phyloP scores from a whole-genome alignment of 2,888 invertebrate species.

The Rhagonycha fulva region DNA sequence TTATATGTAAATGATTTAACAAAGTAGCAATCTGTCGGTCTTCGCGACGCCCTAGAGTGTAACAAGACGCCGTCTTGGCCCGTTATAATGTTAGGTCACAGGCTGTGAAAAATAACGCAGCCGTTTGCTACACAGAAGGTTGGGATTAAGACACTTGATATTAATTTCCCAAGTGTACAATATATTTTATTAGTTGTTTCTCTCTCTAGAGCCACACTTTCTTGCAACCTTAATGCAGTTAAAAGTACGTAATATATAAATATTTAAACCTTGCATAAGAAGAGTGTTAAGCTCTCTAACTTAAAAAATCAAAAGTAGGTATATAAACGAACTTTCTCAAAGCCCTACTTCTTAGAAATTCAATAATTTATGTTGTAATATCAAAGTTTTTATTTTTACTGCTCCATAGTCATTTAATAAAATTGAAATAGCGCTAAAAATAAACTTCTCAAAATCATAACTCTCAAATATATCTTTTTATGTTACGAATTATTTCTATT shows the following conservation, averaged over 20 bases:
- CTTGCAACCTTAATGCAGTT: conserved; percentile 53
- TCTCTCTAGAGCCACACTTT: conserved; percentile 50
- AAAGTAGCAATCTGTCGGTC: conserved; percentile 36
- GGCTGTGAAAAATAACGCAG: conserved; percentile 54
- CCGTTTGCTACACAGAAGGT: conserved; percentile 54
- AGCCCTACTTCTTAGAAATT: conserved; percentile 35
- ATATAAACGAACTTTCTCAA: conserved; percentile 30
- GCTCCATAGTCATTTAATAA: conserved; percentile 13
- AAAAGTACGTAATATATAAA: conserved; percentile 52
- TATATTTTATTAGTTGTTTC: conserved; percentile 58
- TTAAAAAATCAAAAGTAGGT: conserved; percentile 33
- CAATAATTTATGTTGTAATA: conserved; percentile 37
- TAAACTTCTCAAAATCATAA: background rate
- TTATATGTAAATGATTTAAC: conserved; percentile 47
- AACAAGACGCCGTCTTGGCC: conserved; percentile 48
- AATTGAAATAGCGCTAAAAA: background rate
- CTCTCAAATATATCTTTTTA: background rate
- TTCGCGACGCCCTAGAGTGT: conserved; percentile 38
- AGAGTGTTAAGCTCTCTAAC: conserved; percentile 36
- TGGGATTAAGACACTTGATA: conserved; percentile 58
- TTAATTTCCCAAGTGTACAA: conserved; percentile 58
- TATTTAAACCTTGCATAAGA: conserved; percentile 45
- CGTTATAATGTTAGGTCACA: conserved; percentile 53
- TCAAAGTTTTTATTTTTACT: conserved; percentile 34
- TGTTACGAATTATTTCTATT: no score